phyloP scores from a whole-genome alignment of 2,797 vertebrate species.

The Arnoldichthys spilopterus region DNA sequence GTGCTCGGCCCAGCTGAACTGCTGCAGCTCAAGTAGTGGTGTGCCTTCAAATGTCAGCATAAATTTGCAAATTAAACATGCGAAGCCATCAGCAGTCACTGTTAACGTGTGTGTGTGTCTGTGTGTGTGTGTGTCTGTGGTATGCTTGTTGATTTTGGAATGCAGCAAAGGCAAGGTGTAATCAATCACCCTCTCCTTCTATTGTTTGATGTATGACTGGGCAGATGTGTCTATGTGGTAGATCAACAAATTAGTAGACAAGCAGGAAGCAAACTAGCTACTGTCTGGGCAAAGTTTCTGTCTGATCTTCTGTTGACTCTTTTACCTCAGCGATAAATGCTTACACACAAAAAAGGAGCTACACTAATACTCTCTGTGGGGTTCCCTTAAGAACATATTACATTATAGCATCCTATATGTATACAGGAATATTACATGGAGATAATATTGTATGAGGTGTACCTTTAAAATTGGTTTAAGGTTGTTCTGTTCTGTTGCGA shows the following conservation, averaged over 20 bases:
- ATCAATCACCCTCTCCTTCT: conserved; percentile 48
- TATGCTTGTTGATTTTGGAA: conserved; percentile 33
- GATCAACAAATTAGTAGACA: conserved; percentile 46
- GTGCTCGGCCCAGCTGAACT: conserved; percentile 77
- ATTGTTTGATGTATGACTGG: conserved; percentile 48
- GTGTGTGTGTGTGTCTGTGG: conserved; percentile 29
- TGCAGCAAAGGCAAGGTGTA: conserved; percentile 28
- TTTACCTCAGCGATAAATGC: conserved; percentile 48
- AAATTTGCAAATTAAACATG: conserved; percentile 85
- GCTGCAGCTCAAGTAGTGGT: conserved; percentile 77
- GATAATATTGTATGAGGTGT: no score
- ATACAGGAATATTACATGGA: no score
- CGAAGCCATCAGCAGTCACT: conserved; percentile 74
- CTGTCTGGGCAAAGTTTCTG: conserved; percentile 51
- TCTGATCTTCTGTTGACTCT: conserved; percentile 53
- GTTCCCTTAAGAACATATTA: no score
- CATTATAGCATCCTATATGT: no score
- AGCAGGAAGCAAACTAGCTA: conserved; percentile 40
- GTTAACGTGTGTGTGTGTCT: conserved; percentile 55
- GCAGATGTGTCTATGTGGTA: conserved; percentile 49
- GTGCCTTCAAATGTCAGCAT: conserved; percentile 84
- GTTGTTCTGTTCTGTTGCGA: no score
- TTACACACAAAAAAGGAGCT: not conserved
- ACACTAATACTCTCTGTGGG: not conserved
- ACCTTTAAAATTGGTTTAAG: no score